phyloP scores from a whole-genome alignment of 2,888 invertebrate species.

The Eulithis testata region DNA sequence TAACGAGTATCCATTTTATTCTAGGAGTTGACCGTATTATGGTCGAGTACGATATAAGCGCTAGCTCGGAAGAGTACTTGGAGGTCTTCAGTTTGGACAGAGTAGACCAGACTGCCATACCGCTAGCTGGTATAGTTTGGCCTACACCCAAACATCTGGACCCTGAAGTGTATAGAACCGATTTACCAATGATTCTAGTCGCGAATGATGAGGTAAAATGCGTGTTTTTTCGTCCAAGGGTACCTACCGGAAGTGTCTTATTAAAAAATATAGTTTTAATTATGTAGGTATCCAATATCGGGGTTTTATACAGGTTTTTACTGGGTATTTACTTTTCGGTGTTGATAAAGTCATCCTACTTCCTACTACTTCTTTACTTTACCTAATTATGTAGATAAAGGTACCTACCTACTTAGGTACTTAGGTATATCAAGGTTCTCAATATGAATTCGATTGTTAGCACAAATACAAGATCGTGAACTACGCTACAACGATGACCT shows the following conservation, averaged over 20 bases:
- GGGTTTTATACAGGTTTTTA: too few relatives aligned
- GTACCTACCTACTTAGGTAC: too few relatives aligned
- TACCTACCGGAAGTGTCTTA: neutral
- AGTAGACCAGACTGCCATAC: constrained; percentile 87
- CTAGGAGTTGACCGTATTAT: constrained; percentile 83
- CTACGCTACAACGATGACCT: constrained; percentile 86
- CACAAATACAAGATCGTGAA: constrained; percentile 89
- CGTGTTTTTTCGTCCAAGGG: too few relatives aligned
- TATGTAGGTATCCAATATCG: neutral
- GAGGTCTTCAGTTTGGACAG: constrained; percentile 78
- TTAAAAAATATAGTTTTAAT: too few relatives aligned
- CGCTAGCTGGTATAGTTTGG: constrained; percentile 77
- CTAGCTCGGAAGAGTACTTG: constrained; percentile 70
- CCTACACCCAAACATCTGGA: constrained; percentile 57
- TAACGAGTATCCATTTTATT: neutral
- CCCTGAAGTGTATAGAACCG: constrained; percentile 49
- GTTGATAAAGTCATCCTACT: too few relatives aligned
- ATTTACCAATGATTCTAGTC: constrained; percentile 78
- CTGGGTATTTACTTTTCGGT: too few relatives aligned
- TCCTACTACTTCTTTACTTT: too few relatives aligned
- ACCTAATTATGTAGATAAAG: too few relatives aligned
- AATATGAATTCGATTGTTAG: constrained; percentile 57
- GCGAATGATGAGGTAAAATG: constrained; percentile 85
- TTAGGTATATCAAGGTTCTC: too few relatives aligned
- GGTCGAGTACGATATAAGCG: constrained; percentile 84